phyloP scores from a whole-genome alignment of 2,888 invertebrate genomes.

The Coelinius sp. region DNA sequence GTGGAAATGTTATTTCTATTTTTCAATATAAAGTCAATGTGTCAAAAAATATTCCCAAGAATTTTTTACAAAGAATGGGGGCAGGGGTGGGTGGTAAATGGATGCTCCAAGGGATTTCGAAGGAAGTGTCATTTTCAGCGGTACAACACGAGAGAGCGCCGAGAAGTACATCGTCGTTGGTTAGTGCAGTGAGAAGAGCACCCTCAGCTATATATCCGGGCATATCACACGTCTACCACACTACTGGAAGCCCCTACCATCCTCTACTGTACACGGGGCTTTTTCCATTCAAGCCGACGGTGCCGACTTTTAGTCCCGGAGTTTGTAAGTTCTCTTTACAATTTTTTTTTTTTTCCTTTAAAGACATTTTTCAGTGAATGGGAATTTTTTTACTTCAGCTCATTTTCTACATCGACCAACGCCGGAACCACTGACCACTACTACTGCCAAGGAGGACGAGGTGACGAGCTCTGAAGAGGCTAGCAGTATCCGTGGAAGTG shows the following conservation, averaged over 20 bases:
- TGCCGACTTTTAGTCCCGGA: slow-evolving; percentile 59
- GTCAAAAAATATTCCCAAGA: slow-evolving; percentile 12
- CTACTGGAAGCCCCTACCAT: slow-evolving; percentile 64
- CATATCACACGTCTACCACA: slow-evolving; percentile 67
- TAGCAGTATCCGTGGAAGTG: slow-evolving; percentile 54
- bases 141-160: slow-evolving; percentile 94
- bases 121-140: slow-evolving; percentile 74
- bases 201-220: slow-evolving; percentile 63
- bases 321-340: slow-evolving; percentile 57
- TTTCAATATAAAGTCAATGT: not conserved
- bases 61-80: slow-evolving; percentile 6
- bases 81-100: slow-evolving; percentile 30
- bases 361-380: not conserved
- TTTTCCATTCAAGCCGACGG: slow-evolving; percentile 65
- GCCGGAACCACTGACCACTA: slow-evolving; percentile 68
- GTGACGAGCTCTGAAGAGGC: slow-evolving; percentile 84
- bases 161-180: slow-evolving; percentile 71
- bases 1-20: not conserved
- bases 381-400: slow-evolving; percentile 43
- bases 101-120: slow-evolving; percentile 42
- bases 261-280: slow-evolving; percentile 66
- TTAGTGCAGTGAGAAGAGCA: slow-evolving; percentile 71
- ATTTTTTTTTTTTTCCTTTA: slow-evolving; percentile 7
- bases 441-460: slow-evolving; percentile 79
- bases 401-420: slow-evolving; percentile 72